Evolutionary conservation across 1,140 invertebrate genomes (phyloP).

Genomic region (Drosophila guanche): DNA sequence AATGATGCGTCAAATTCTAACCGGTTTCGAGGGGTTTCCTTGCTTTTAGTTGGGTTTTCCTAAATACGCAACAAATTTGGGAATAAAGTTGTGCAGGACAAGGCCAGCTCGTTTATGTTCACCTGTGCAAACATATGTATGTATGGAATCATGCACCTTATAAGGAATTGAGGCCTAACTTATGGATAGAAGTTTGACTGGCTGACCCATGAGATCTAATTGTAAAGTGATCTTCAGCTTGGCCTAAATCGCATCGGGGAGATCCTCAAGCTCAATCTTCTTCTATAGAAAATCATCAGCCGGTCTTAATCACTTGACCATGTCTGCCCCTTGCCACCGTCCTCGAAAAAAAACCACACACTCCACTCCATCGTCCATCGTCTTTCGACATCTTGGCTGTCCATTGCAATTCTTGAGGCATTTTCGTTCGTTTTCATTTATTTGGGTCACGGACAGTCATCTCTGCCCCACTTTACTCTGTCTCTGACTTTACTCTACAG

Average conservation of each 20-base stretch:
- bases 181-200: not conserved
- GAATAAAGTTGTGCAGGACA: not conserved
- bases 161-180: no score
- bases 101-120: no score
- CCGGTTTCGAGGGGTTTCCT: conserved; percentile 54
- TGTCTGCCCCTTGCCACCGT: not conserved
- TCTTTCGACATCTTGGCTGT: conserved; percentile 16
- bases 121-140: no score
- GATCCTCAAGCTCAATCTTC: conserved; percentile 32
- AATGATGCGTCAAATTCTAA: conserved; percentile 58
- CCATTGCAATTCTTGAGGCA: conserved; percentile 63
- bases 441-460: conserved; percentile 79
- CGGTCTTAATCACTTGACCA: conserved; percentile 41
- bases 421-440: conserved; percentile 64
- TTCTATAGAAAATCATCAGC: conserved; percentile 20
- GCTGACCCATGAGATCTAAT: not conserved
- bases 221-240: conserved; percentile 29
- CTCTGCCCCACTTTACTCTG: conserved; percentile 32
- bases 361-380: not conserved
- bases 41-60: conserved; percentile 3
- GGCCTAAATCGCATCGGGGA: conserved; percentile 35
- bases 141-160: no score
- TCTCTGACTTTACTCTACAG: conserved; percentile 41
- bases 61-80: not conserved
- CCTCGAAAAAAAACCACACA: not conserved